Percentiles rank a stretch among this genome's conserved stretches.
phyloP scores from a whole-genome alignment of 2,113 vertebrate genomes.

The Cinclus mexicanus region DNA sequence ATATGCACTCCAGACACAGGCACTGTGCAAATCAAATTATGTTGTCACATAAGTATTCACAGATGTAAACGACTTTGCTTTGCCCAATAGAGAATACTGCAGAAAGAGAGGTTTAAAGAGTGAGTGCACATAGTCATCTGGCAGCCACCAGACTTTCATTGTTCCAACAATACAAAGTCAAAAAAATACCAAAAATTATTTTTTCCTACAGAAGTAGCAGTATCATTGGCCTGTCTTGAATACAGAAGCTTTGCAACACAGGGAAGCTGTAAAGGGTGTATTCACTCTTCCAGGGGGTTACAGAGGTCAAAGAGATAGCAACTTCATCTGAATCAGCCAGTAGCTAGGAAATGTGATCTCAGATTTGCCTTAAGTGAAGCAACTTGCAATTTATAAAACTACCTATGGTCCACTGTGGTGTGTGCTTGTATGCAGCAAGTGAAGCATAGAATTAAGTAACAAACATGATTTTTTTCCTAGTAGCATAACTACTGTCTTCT shows the following conservation, averaged over 20 bases:
- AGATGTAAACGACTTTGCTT: background rate
- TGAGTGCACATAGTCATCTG: background rate
- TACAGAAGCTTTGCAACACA: background rate
- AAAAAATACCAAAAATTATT: background rate
- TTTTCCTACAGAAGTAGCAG: background rate
- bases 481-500: background rate
- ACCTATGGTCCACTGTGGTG: background rate
- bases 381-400: background rate
- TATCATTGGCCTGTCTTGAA: background rate
- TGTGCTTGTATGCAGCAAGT: background rate
- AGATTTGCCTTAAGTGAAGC: background rate
- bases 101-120: background rate
- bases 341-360: background rate
- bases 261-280: background rate
- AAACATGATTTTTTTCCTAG: background rate
- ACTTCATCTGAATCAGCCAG: background rate
- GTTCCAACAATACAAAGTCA: background rate
- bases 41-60: background rate
- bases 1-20: background rate
- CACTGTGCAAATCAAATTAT: background rate
- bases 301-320: background rate
- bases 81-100: background rate
- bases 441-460: background rate
- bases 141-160: background rate
- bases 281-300: background rate